Evolutionary conservation across 64 coral and sea anemone genomes (phyloP).

Genomic region (Actinia equina): DNA sequence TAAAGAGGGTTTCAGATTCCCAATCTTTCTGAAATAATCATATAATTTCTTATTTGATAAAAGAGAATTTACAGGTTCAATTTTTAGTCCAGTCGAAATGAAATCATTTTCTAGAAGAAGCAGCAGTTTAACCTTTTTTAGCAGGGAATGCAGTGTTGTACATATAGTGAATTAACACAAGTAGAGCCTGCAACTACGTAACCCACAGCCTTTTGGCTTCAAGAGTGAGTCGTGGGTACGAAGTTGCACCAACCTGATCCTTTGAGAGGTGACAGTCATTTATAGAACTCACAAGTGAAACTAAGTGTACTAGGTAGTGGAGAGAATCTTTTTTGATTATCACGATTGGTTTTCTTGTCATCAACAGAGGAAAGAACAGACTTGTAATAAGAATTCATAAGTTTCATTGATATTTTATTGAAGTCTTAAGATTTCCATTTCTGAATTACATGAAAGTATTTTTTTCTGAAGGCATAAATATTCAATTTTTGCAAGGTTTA

Average conservation of each 20-base stretch:
- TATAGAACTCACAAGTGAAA: slow-evolving; percentile 6
- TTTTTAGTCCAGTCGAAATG: slow-evolving; percentile 17
- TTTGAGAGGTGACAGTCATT: neutral
- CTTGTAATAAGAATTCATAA: neutral
- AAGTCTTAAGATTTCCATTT: neutral
- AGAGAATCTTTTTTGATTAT: neutral
- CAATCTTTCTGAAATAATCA: slow-evolving; percentile 1
- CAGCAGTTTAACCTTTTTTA: neutral
- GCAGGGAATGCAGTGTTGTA: slow-evolving; percentile 2
- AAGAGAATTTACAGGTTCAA: slow-evolving; percentile 17
- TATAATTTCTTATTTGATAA: slow-evolving; percentile 21
- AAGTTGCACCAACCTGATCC: neutral
- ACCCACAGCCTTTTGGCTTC: neutral
- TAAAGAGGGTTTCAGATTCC: neutral
- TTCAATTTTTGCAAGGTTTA: neutral
- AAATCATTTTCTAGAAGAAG: slow-evolving; percentile 10
- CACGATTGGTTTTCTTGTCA: neutral
- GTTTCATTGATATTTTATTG: neutral
- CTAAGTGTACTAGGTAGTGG: neutral
- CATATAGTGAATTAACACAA: neutral
- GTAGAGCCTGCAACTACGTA: neutral
- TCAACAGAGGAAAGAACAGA: neutral
- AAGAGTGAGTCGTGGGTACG: neutral
- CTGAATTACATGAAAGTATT: neutral
- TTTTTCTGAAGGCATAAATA: neutral